Percentiles rank a stretch among this genome's conserved stretches.
Conservation (phyloP, 2,113 vertebrate genomes). For the Puffinus mauretanicus region DNA sequence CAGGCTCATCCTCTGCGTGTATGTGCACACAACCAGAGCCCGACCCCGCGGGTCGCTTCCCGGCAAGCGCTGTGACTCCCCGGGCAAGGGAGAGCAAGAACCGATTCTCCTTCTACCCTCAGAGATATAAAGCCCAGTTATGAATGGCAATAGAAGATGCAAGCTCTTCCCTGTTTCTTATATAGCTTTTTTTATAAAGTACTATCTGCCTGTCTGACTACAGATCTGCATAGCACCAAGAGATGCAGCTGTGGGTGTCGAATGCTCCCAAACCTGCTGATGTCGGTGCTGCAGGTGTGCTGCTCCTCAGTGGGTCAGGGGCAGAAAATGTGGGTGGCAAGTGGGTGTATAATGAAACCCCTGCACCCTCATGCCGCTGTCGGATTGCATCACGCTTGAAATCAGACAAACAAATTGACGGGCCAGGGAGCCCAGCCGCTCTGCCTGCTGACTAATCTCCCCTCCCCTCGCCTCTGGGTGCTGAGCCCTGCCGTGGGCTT, state of each 20-base stretch:
- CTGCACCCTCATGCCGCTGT: background rate
- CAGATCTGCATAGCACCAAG: background rate
- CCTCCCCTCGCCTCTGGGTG: background rate
- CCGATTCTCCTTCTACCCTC: background rate
- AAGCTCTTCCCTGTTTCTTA: background rate
- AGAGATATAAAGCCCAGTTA: background rate
- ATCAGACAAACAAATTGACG: slow-evolving; percentile 5
- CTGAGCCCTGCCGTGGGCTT: background rate
- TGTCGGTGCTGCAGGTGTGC: background rate
- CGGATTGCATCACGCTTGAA: background rate
- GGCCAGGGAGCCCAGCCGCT: background rate
- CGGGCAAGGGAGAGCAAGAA: background rate
- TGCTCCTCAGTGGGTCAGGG: background rate
- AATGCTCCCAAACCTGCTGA: background rate
- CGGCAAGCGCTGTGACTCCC: background rate
- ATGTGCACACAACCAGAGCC: background rate
- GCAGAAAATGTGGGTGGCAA: background rate
- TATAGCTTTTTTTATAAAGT: background rate
- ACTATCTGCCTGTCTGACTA: background rate
- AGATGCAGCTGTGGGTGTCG: background rate
- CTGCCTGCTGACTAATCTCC: slow-evolving; percentile 50
- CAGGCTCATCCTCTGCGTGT: background rate
- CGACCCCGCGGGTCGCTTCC: fast-evolving
- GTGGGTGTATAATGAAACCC: slow-evolving; percentile 42
- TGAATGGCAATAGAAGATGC: background rate